Percentiles rank a stretch among this genome's conserved stretches.
phyloP scores from a whole-genome alignment of 2,113 vertebrate species.

The Chascanopsetta lugubris region DNA sequence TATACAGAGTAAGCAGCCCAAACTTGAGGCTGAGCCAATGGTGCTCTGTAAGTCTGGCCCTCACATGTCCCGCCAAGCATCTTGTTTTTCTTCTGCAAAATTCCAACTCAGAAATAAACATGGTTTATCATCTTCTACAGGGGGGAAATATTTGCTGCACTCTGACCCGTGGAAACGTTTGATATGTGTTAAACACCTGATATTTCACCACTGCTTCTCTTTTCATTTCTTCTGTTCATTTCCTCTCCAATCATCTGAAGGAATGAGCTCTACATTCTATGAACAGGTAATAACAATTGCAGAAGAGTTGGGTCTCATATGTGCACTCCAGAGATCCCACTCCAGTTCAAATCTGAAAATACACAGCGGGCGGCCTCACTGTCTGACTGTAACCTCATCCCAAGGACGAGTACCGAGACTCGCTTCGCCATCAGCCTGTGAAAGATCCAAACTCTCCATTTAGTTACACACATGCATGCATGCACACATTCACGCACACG shows the following conservation, averaged over 20 bases:
- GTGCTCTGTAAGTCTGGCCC: constrained; percentile 45
- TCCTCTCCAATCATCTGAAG: constrained; percentile 13
- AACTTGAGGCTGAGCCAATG: constrained; percentile 56
- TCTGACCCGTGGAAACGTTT: constrained; percentile 42
- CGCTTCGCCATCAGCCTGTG: constrained; percentile 5
- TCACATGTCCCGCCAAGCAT: constrained; percentile 44
- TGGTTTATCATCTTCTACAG: constrained; percentile 38
- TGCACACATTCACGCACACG: constrained; percentile 45
- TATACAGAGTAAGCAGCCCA: constrained; percentile 73
- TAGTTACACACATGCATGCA: constrained; percentile 19
- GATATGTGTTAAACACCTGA: constrained; percentile 9
- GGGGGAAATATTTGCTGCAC: constrained; percentile 41
- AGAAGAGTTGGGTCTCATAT: constrained; percentile 5
- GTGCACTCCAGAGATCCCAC: constrained; percentile 4
- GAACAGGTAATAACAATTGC: constrained; percentile 6
- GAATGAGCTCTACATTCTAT: background rate
- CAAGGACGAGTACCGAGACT: constrained; percentile 16
- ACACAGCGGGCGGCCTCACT: background rate
- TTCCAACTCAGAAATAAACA: constrained; percentile 65
- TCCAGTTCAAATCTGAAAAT: constrained; percentile 11
- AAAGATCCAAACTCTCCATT: background rate
- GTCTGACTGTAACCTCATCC: constrained; percentile 10
- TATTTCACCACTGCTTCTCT: background rate
- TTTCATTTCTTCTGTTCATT: constrained; percentile 10
- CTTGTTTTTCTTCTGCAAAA: constrained; percentile 62